Conservation (phyloP, 2,797 vertebrate genomes). For the Parotocinclus haroldoi region DNA sequence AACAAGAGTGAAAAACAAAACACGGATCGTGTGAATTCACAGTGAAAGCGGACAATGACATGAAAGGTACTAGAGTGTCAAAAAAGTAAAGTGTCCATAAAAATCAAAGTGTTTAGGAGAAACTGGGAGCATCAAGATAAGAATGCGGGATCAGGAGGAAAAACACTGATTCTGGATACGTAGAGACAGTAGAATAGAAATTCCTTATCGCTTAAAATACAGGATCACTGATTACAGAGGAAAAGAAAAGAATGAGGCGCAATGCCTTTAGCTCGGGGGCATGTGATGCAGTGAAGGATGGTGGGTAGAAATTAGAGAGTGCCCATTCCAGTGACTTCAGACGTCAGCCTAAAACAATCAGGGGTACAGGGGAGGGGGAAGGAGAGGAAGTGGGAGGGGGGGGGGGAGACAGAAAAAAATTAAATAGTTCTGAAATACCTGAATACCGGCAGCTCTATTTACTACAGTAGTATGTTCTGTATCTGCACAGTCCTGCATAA, state of each 20-base stretch:
- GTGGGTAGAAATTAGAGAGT: slow-evolving; percentile 83
- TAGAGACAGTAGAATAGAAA: slow-evolving; percentile 52
- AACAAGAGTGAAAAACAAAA: slow-evolving; percentile 18
- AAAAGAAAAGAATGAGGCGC: slow-evolving; percentile 66
- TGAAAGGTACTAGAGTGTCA: slow-evolving; percentile 63
- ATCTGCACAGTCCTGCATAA: slow-evolving; percentile 14
- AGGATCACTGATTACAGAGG: slow-evolving; percentile 70
- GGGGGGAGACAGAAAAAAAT: slow-evolving; percentile 62
- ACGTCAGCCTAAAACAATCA: slow-evolving; percentile 90
- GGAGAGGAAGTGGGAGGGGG: slow-evolving; percentile 45
- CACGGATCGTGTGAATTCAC: slow-evolving; percentile 37
- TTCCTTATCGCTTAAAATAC: slow-evolving; percentile 62
- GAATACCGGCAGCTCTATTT: slow-evolving; percentile 50
- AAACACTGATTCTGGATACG: slow-evolving; percentile 54
- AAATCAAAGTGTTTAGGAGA: slow-evolving; percentile 41
- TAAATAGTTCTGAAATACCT: slow-evolving; percentile 66
- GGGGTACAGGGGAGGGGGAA: slow-evolving; percentile 59
- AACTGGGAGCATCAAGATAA: slow-evolving; percentile 50
- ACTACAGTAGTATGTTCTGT: slow-evolving; percentile 17
- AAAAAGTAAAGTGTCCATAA: slow-evolving; percentile 58
- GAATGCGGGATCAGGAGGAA: slow-evolving; percentile 52
- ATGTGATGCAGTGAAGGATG: slow-evolving; percentile 76
- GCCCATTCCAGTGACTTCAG: slow-evolving; percentile 98
- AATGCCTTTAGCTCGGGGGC: slow-evolving; percentile 77
- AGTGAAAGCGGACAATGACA: slow-evolving; percentile 50